A percentile compares a stretch with the other conserved stretches of the same genome.
These are phyloP conservation scores for Drosophila novamexicana DNA, from an alignment of 1,140 invertebrate genomes.

Conservation along the genomic window DNA sequence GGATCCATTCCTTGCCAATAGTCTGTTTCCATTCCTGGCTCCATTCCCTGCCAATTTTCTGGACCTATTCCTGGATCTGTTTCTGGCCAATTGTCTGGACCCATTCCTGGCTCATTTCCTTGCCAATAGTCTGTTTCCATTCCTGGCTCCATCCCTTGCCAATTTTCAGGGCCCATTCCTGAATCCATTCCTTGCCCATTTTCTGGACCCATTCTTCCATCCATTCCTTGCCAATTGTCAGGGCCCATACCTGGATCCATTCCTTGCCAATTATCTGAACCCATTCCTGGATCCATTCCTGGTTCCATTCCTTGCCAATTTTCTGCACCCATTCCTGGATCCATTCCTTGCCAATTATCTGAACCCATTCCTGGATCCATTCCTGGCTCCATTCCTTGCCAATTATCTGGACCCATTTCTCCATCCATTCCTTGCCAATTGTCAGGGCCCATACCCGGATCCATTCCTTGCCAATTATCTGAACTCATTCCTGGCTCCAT, in stretches of 20 bases:
- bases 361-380: not conserved
- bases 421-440: not conserved
- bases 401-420: not conserved
- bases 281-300: not conserved
- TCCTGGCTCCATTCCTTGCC: not conserved
- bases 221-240: not conserved
- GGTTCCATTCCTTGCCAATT: not conserved
- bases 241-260: not conserved
- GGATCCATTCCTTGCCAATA: not conserved
- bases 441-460: not conserved
- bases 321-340: not conserved
- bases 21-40: not conserved
- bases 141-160: not conserved
- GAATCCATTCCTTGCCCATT: not conserved
- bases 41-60: not conserved
- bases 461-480: not conserved
- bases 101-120: not conserved
- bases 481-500: not conserved
- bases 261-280: not conserved
- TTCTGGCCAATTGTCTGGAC: not conserved
- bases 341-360: not conserved
- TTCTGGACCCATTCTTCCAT: not conserved
- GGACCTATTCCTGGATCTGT: not conserved
- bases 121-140: not conserved
- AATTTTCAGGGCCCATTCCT: not conserved